Evolutionary conservation across 1,140 invertebrate species (phyloP), one percentile per base, ranked within the genome.

Genomic region (Drosophila melanogaster): DNA sequence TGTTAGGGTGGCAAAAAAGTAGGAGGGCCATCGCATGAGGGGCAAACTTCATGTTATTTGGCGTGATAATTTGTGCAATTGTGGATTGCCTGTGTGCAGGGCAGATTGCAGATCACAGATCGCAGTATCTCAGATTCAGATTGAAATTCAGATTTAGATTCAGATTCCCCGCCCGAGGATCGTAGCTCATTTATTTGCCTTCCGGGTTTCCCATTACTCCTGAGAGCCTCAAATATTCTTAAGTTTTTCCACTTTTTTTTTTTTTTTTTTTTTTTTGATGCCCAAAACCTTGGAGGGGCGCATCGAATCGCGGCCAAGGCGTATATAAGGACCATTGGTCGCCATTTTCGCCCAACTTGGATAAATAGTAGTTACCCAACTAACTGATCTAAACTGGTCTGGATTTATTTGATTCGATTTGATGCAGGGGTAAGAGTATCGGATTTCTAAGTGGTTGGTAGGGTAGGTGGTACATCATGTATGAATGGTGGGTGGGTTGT

Each of bases 21-120:
- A 51, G 47, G 47, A 50, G 47, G 47, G 26, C 47, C 78, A 71
- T 40, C 54, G 57, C 58, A 19, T 44, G 50, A 58, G 70, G 74
- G 83, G 83, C 79, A 46, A 87, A 57, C 59, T 69, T 78, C 79
- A 66, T 87, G 83, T 87, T 87, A 87, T 89, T 89, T 89, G 84
- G 84, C 84, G 84, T 89, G 84, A 89, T 89, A 89, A 89, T 89
- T 89, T 89, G 84, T 89, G 84, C 84, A 89, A 89, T 89, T 89
- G 84, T 84, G 84, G 84, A 86, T 87, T 79, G 73, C 26, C 38
- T 30, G 30, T 30, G 30, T 30, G 30, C 30, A 24, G 10, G 17
- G 26, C n/a, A 30, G 30, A 30, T 30, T 30, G 30, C 10, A 30
- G 47, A 50, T 26, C 24, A 30, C 3, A 44, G 41, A 44, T 44